Percentiles rank a stretch among this genome's conserved stretches.
Conservation (phyloP, 1,140 invertebrate genomes). For the Aphis gossypii region DNA sequence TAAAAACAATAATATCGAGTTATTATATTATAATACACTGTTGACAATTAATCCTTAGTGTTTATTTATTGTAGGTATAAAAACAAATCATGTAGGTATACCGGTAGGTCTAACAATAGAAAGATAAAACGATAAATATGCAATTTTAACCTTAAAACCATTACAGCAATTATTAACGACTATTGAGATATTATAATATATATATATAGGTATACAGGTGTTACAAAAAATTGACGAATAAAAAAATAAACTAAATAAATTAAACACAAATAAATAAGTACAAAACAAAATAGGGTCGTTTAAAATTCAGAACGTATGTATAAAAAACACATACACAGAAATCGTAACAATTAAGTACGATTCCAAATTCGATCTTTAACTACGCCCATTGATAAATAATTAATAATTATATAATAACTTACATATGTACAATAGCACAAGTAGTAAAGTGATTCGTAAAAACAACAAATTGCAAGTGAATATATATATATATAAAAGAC, state of each 20-base stretch:
- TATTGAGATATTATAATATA: constrained; percentile 56
- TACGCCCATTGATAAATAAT: background rate
- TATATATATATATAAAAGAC: constrained; percentile 12
- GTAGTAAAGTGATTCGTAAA: constrained; percentile 40
- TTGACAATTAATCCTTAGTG: background rate
- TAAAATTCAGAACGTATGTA: background rate
- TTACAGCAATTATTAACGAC: constrained; percentile 42
- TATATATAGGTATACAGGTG: background rate
- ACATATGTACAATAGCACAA: constrained; percentile 46
- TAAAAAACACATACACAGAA: background rate
- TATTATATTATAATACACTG: background rate
- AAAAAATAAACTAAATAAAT: constrained; percentile 52
- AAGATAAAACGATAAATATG: constrained; percentile 48
- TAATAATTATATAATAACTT: constrained; percentile 26
- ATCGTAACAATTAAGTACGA: background rate
- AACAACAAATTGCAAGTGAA: constrained; percentile 56
- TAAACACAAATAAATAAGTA: constrained; percentile 56
- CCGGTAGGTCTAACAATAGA: background rate
- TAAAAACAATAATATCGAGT: constrained; percentile 15
- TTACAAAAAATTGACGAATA: constrained; percentile 10
- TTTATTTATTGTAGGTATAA: constrained; percentile 10
- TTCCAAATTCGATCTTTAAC: background rate
- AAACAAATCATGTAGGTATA: background rate
- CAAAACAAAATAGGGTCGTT: constrained; percentile 40
- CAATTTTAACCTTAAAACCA: constrained; percentile 42